Evolutionary conservation across 2,888 invertebrate species (phyloP).

Genomic region (Drosophila greeni): DNA sequence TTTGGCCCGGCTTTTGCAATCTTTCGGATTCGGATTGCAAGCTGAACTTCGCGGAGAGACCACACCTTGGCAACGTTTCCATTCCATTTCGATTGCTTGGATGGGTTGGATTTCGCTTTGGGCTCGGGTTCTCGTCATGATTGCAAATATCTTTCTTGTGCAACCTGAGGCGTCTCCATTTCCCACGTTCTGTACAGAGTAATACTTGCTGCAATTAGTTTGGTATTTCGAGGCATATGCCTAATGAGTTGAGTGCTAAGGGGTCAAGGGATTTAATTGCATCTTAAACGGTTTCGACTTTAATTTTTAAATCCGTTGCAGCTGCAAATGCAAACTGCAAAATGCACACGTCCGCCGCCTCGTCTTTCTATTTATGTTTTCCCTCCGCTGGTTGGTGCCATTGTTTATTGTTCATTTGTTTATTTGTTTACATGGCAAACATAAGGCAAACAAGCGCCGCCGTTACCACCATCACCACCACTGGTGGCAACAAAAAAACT

Average conservation of each 20-base stretch:
- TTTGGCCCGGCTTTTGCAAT: conserved; percentile 45
- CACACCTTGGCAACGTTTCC: conserved; percentile 64
- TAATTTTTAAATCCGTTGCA: conserved; percentile 25
- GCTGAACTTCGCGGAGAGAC: conserved; percentile 53
- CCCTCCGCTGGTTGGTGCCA: conserved; percentile 4
- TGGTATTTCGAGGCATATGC: conserved; percentile 34
- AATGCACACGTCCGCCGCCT: conserved; percentile 24
- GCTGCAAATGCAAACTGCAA: conserved; percentile 25
- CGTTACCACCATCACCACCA: conserved; percentile 17
- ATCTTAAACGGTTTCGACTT: conserved; percentile 37
- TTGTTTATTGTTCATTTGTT: conserved; percentile 58
- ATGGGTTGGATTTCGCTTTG: conserved; percentile 15
- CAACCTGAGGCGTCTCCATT: conserved; percentile 69
- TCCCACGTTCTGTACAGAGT: conserved; percentile 61
- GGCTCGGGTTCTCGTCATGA: conserved; percentile 45
- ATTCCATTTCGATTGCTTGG: conserved; percentile 36
- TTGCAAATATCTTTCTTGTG: conserved; percentile 35
- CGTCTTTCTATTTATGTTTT: conserved; percentile 51
- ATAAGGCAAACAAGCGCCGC: conserved; percentile 63
- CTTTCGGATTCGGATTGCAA: conserved; percentile 47
- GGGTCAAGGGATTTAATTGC: conserved; percentile 41
- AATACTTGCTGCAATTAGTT: conserved; percentile 57
- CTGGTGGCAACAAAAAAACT: conserved; percentile 55
- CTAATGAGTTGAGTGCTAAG: conserved; percentile 32
- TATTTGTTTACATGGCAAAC: conserved; percentile 64